Evolutionary conservation across 2,113 vertebrate species (phyloP), one percentile per base, ranked within the genome.

Genomic region (Apus apus): DNA sequence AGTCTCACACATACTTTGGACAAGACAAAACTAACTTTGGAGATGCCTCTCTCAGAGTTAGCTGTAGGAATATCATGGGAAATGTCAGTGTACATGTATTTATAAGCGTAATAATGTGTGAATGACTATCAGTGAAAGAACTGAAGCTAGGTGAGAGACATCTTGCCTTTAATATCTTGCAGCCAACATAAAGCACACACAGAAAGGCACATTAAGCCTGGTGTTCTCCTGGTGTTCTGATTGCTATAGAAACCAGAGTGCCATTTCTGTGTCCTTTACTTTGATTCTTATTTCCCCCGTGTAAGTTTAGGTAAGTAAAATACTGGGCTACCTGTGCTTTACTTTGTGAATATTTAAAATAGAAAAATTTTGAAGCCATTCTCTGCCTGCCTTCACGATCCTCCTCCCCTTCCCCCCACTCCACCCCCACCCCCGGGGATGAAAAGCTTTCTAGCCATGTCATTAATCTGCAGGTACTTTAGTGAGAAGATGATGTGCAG

Each of bases 401-500:
- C 66, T 3, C 40, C 40, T 43, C 40, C 46, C 46, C 46, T 48
- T 48, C 46, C 46, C 21, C 46, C 46, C 48, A 20, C 19, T 50
- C 18, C 45, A 46, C 45, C 40, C 40, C 40, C 40, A 43, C 40
- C 40, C 43, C 2, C 7, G 15, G 60, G 67, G 61, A 88, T 93
- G 85, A 96, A 94, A 95, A 84, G 72, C 64, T 86, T 90, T 88
- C 65, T 57, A 93, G 68, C 57, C 53, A 21, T 68, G 67, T 34
- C 82, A 92, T 97, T 96, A 92, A 92, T 97, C 93, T 97, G 83
- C 82, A 90, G 93, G 65, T 91, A 60, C 92, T 93, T 94, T 30
- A 88, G 85, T 54, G 57, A 89, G 68, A 45, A 93, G 79, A 21
- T 90, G 75, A 95, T 95, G 85, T 90, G 93, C 36, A 75, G 58